These are phyloP conservation scores for Enteromius unitaeniatus DNA, from an alignment of 2,797 vertebrate genomes.

Conservation along the genomic window DNA sequence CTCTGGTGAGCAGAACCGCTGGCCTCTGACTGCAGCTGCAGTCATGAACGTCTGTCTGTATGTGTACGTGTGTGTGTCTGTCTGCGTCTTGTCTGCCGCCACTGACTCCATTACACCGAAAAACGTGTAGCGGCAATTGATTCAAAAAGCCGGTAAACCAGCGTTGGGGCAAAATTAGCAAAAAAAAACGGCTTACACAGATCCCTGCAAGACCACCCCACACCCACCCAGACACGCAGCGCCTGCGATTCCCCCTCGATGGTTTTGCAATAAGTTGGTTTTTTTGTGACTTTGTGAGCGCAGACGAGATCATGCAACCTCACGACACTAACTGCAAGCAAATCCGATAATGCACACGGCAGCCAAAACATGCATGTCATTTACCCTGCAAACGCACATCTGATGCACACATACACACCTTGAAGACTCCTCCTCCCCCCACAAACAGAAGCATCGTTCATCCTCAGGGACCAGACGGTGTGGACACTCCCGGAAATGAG, in stretches of 20 bases:
- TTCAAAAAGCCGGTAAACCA: neutral
- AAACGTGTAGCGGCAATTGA: conserved; percentile 31
- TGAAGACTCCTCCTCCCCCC: conserved; percentile 76
- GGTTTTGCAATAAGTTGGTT: conserved; percentile 65
- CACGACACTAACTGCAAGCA: conserved; percentile 55
- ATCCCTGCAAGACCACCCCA: conserved; percentile 8
- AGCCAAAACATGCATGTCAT: conserved; percentile 66
- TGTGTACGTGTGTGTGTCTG: conserved; percentile 12
- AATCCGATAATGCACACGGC: conserved; percentile 62
- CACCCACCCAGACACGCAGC: conserved; percentile 52
- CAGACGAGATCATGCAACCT: conserved; percentile 34
- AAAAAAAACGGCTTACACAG: neutral
- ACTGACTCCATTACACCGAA: conserved; percentile 44
- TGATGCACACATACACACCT: conserved; percentile 67
- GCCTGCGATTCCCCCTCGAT: conserved; percentile 54
- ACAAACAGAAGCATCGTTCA: conserved; percentile 80
- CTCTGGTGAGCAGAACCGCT: conserved; percentile 55
- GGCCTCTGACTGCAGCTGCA: conserved; percentile 53
- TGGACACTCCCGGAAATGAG: conserved; percentile 93
- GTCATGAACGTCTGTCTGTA: conserved; percentile 37
- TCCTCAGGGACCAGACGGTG: conserved; percentile 83
- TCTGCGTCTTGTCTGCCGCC: conserved; percentile 41
- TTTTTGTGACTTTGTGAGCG: conserved; percentile 55
- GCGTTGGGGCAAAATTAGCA: neutral
- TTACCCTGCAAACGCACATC: conserved; percentile 67